Evolutionary conservation across 2,113 vertebrate species (phyloP).

Genomic region (Cairina moschata): DNA sequence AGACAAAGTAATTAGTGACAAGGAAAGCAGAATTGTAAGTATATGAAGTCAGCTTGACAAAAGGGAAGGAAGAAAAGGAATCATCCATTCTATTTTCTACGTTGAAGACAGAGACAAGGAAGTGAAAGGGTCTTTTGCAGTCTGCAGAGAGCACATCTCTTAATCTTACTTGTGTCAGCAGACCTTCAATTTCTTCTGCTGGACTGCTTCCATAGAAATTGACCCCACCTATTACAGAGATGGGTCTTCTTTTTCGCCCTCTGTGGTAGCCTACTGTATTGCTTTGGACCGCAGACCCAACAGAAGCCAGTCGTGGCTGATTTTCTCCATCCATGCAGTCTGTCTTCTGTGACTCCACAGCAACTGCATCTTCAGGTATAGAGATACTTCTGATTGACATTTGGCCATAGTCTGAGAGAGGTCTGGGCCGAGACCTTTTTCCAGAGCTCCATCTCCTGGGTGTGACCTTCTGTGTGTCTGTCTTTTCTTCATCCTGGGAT

Average conservation of each 20-base stretch:
- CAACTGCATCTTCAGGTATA: constrained; percentile 89
- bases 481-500: constrained; percentile 75
- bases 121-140: constrained; percentile 44
- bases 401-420: constrained; percentile 93
- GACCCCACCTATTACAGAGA: constrained; percentile 89
- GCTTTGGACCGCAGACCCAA: neutral
- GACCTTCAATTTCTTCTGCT: constrained; percentile 80
- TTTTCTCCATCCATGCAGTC: constrained; percentile 46
- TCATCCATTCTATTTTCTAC: constrained; percentile 58
- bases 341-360: constrained; percentile 53
- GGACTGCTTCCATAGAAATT: constrained; percentile 80
- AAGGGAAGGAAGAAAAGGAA: constrained; percentile 65
- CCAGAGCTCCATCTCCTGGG: constrained; percentile 80
- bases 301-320: constrained; percentile 13
- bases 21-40: constrained; percentile 48
- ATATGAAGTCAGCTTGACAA: neutral
- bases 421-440: constrained; percentile 82
- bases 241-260: constrained; percentile 81
- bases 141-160: constrained; percentile 57
- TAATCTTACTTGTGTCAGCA: constrained; percentile 89
- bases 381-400: constrained; percentile 81
- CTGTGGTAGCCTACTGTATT: constrained; percentile 55
- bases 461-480: constrained; percentile 65
- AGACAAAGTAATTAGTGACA: constrained; percentile 61
- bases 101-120: constrained; percentile 60